Percentiles rank a stretch among this genome's conserved stretches.
These are phyloP conservation scores for Coelopa pilipes DNA, from an alignment of 2,888 invertebrate genomes.

Conservation along the genomic window DNA sequence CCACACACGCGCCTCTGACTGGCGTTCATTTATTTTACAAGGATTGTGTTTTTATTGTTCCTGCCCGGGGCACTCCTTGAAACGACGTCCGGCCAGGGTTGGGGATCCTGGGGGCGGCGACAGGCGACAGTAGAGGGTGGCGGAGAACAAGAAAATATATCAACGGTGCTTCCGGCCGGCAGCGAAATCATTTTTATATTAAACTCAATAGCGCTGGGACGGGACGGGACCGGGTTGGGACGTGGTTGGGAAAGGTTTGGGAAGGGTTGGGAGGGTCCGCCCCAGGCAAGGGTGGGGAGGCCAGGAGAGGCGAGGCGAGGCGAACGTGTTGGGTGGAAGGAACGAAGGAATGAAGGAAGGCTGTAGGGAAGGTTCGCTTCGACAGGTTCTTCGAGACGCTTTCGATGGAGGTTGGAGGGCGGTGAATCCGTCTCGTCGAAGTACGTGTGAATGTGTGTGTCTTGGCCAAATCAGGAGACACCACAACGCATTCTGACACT, in stretches of 20 bases:
- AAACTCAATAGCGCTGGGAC: neutral
- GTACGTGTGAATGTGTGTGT: neutral
- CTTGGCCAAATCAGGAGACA: no score
- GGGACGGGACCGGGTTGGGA: neutral
- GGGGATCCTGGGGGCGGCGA: neutral
- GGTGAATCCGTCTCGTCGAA: no score
- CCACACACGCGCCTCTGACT: neutral
- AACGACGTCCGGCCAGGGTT: neutral
- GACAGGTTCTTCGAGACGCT: no score
- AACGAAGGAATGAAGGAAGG: no score
- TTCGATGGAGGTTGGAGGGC: no score
- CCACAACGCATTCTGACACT: no score
- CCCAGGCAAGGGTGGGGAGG: no score
- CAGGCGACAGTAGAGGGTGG: neutral
- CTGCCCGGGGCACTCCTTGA: neutral
- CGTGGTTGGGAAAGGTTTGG: neutral
- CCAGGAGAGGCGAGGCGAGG: neutral
- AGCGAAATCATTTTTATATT: constrained; percentile 5
- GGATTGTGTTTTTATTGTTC: constrained; percentile 32
- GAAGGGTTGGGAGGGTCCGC: no score
- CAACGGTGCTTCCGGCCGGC: constrained; percentile 23
- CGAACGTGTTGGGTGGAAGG: neutral
- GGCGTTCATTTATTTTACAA: constrained; percentile 29
- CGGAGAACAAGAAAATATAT: constrained; percentile 19
- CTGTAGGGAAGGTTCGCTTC: no score